A percentile compares a stretch with the other conserved stretches of the same genome.
phyloP scores from a whole-genome alignment of 2,113 vertebrate genomes.

The Dicerorhinus sumatrensis region DNA sequence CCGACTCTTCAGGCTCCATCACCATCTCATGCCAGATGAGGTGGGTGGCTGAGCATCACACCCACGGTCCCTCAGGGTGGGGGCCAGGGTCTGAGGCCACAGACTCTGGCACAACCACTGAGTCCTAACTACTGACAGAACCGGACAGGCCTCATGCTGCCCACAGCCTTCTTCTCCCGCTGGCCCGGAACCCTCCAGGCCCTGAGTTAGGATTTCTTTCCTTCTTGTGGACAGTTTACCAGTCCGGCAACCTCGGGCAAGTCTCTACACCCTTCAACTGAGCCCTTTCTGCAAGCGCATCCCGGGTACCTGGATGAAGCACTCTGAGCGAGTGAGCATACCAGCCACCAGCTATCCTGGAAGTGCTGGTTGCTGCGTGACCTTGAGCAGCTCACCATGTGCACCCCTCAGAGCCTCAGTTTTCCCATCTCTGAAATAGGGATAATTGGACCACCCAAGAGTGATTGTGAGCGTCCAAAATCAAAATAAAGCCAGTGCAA shows the following conservation, averaged over 20 bases:
- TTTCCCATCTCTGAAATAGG: neutral
- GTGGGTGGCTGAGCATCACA: neutral
- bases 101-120: too few relatives aligned
- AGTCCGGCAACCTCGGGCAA: neutral
- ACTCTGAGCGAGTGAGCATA: neutral
- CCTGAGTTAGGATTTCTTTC: neutral
- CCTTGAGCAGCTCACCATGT: neutral
- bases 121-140: neutral
- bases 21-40: neutral
- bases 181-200: neutral
- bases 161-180: neutral
- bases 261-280: neutral
- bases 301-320: neutral
- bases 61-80: too few relatives aligned
- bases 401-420: neutral
- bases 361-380: fast-evolving
- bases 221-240: neutral
- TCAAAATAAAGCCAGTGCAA: neutral
- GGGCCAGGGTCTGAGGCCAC: neutral
- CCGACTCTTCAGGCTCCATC: neutral
- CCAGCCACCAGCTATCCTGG: neutral
- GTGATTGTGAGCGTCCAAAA: neutral
- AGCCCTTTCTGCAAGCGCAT: neutral
- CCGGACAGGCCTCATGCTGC: fast-evolving
- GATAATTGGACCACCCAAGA: neutral